Base-by-base conservation (phyloP, 2,888 invertebrate species). In the Pammene fasciana region DNA sequence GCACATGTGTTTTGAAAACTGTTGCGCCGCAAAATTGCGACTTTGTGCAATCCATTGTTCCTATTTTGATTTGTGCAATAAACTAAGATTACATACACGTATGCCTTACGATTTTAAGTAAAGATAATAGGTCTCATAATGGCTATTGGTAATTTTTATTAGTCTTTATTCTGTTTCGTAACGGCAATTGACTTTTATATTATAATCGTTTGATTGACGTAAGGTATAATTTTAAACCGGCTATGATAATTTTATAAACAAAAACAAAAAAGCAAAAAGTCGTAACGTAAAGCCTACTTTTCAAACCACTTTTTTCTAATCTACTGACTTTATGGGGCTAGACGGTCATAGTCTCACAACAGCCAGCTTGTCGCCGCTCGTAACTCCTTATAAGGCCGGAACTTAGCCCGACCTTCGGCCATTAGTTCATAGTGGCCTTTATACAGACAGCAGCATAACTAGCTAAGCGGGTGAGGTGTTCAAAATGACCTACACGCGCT, bases 341-440 rank as follows among this genome's bases (percentile, higher is more conserved):
- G 50, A n/a, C 66, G 16, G 48, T 61, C 61, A 3, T 55, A 45
- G 36, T 70, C 68, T 70, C 66, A 71, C 57, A 73, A 74, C 75
- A 84, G 82, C 78, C 83, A 67, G 83, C 79, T 66, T 81, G 83
- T 79, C 81, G 82, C 82, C 83, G 70, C 56, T 57, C 50, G 57
- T 72, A 72, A 75, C 77, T 76, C 78, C 82, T 54, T 82, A 79
- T 77, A 83, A 74, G 81, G 68, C 65, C 48, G 36, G 66, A 75
- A 66, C 75, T 80, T 82, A 82, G 80, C 70, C 67, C 72, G 78
- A 74, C 78, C 80, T 80, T 75, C 59, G 34, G n/a, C 1, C 26
- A 26, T 26, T 26, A 26, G 26, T 26, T 26, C 26, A 26, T 26
- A 26, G 26, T 4, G 26, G 26, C 26, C 26, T 26, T 26, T 26